Conservation (phyloP, 1,140 invertebrate species). For the Linepithema humile region DNA sequence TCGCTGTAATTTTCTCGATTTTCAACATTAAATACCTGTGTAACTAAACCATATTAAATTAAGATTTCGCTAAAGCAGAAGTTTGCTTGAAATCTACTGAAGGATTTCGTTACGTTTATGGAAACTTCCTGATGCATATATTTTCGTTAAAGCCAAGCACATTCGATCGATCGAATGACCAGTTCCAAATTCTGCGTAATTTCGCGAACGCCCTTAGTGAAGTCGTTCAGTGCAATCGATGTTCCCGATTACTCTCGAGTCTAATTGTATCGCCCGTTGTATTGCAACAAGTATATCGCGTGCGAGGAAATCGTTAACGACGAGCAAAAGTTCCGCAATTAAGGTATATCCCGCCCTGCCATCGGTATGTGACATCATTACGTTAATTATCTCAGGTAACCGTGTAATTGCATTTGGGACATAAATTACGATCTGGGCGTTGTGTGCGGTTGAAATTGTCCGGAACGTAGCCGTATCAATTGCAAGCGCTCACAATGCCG, state of each 20-base stretch:
- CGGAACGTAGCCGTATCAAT: not conserved
- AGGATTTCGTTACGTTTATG: not conserved
- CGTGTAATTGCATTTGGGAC: slow-evolving; percentile 22
- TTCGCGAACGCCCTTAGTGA: not conserved
- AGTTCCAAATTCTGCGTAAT: not conserved
- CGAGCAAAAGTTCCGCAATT: slow-evolving; percentile 47
- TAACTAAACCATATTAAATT: not conserved
- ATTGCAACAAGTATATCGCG: slow-evolving; percentile 27
- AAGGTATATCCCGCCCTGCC: slow-evolving; percentile 6
- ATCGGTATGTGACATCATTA: slow-evolving; percentile 10
- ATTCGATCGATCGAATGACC: not conserved
- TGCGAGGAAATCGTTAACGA: slow-evolving; percentile 46
- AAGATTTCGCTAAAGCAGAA: not conserved
- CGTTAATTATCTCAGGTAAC: slow-evolving; percentile 37
- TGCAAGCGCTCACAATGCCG: not conserved
- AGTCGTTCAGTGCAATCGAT: slow-evolving; percentile 2
- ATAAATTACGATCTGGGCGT: slow-evolving; percentile 32
- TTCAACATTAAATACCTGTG: not conserved
- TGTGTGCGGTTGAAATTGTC: not conserved
- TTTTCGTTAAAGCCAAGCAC: not conserved
- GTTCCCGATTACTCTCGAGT: not conserved
- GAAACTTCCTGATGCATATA: not conserved
- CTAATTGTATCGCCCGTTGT: slow-evolving; percentile 31
- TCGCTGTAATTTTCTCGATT: not conserved
- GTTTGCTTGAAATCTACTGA: not conserved